Percentiles rank a stretch among this genome's conserved stretches.
Evolutionary conservation across 2,113 vertebrate genomes (phyloP).

Genomic region (Falco punctatus): DNA sequence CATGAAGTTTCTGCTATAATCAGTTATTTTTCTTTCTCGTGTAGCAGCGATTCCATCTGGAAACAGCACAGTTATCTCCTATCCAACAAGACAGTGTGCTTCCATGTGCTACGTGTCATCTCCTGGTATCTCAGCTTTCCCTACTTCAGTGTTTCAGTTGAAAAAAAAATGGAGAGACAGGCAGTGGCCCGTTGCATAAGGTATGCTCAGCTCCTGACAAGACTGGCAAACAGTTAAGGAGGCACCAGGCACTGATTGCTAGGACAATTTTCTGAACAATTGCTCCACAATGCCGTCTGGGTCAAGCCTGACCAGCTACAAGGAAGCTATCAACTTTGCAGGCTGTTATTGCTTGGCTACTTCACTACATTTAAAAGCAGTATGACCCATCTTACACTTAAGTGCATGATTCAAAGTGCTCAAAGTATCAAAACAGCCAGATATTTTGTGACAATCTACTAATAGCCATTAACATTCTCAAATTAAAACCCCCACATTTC

Average conservation of each 20-base stretch:
- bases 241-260: background rate
- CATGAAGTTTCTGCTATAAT: background rate
- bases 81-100: background rate
- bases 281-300: background rate
- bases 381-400: background rate
- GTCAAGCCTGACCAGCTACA: background rate
- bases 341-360: background rate
- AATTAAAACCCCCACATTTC: background rate
- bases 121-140: background rate
- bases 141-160: background rate
- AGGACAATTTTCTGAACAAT: background rate
- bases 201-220: background rate
- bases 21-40: slow-evolving; percentile 2
- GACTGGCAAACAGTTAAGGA: background rate
- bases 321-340: background rate
- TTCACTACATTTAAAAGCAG: background rate
- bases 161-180: background rate
- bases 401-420: background rate
- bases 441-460: slow-evolving; percentile 6
- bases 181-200: background rate
- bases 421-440: background rate
- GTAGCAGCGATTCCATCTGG: background rate
- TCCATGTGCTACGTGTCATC: background rate
- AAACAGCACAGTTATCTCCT: background rate
- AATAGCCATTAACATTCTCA: background rate